Evolutionary conservation across 2,888 invertebrate species (phyloP).

Genomic region (Yponomeuta sedellus): DNA sequence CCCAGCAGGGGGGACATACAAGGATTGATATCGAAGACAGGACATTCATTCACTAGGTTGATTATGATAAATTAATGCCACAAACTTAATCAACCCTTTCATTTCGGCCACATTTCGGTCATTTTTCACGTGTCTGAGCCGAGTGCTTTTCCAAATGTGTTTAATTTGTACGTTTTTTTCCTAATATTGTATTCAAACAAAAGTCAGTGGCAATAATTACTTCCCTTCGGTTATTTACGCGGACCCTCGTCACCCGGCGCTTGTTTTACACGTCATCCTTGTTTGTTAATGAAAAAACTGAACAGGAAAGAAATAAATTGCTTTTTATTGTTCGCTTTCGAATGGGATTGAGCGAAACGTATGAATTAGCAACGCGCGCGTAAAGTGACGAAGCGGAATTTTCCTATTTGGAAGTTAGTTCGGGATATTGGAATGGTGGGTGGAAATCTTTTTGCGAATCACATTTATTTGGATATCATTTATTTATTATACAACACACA

Average conservation of each 20-base stretch:
- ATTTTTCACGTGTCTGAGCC: background rate
- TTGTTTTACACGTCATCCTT: conserved; percentile 72
- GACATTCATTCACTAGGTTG: too few species aligned
- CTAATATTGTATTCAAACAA: conserved; percentile 35
- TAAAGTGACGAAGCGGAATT: background rate
- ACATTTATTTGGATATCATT: too few species aligned
- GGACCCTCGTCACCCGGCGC: conserved; percentile 62
- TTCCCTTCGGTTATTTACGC: conserved; percentile 62
- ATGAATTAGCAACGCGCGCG: background rate
- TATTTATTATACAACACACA: too few species aligned
- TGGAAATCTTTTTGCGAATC: too few species aligned
- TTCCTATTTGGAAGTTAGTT: conserved; percentile 25
- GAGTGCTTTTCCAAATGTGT: background rate
- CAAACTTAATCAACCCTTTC: too few species aligned
- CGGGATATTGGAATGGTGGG: too few species aligned
- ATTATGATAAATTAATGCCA: too few species aligned
- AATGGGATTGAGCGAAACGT: conserved; percentile 25
- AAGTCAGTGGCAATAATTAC: conserved; percentile 48
- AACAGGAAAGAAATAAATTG: conserved; percentile 61
- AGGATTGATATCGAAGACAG: too few species aligned
- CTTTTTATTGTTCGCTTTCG: conserved; percentile 55
- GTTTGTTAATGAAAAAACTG: conserved; percentile 72
- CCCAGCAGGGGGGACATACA: too few species aligned
- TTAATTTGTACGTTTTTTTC: background rate
- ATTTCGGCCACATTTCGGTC: too few species aligned